phyloP scores from a whole-genome alignment of 2,888 invertebrate species.

The Rhimphoctona megacephalus region DNA sequence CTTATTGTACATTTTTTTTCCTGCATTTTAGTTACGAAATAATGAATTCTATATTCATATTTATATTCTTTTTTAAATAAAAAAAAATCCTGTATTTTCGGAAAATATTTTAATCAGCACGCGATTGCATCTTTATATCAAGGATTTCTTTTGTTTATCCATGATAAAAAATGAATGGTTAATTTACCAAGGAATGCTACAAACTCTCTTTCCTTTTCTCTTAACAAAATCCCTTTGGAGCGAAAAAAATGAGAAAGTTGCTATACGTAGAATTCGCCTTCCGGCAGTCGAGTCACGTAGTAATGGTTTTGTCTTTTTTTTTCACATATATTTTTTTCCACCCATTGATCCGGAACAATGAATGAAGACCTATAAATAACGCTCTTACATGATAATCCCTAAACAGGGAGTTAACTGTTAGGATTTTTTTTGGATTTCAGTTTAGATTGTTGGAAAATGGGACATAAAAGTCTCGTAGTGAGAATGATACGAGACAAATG shows the following conservation, averaged over 20 bases:
- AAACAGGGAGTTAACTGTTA: conserved; percentile 4
- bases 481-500: conserved; percentile 1
- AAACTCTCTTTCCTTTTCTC: background rate
- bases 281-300: conserved; percentile 37
- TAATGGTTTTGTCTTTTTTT: conserved; percentile 18
- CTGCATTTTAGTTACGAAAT: background rate
- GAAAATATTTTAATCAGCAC: background rate
- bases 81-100: background rate
- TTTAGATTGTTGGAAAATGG: background rate
- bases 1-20: background rate
- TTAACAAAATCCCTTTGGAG: conserved; percentile 12
- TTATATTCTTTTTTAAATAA: background rate
- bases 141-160: background rate
- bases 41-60: background rate
- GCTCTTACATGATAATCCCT: conserved; percentile 7
- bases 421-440: conserved; percentile 8
- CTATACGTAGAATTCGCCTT: conserved; percentile 40
- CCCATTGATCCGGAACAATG: background rate
- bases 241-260: background rate
- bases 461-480: background rate
- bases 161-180: background rate
- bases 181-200: background rate
- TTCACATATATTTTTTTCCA: background rate
- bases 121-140: background rate
- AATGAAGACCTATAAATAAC: conserved; percentile 4